Conservation (phyloP, 1,140 invertebrate genomes). For the Tachypleus tridentatus region DNA sequence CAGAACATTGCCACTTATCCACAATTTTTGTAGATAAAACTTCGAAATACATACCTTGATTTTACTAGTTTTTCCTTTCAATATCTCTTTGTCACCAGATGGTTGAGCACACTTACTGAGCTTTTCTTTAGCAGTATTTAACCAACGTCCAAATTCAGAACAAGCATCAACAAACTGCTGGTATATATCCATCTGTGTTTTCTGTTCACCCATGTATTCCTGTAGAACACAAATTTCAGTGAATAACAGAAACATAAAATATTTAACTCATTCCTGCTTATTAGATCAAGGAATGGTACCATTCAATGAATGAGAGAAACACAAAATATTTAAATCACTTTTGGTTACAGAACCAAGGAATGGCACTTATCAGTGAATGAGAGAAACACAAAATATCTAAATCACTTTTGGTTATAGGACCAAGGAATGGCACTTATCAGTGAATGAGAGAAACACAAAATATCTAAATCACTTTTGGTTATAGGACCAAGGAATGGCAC, state of each 20-base stretch:
- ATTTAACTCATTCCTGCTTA: neutral
- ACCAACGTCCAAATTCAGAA: conserved; percentile 83
- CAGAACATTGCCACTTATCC: neutral
- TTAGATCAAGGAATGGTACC: too few relatives aligned
- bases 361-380: too few relatives aligned
- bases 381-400: too few relatives aligned
- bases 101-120: conserved; percentile 67
- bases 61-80: conserved; percentile 16
- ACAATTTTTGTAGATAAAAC: conserved; percentile 7
- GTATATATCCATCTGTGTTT: conserved; percentile 55
- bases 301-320: too few relatives aligned
- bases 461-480: too few relatives aligned
- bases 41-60: conserved; percentile 15
- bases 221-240: conserved; percentile 16
- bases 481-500: too few relatives aligned
- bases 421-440: too few relatives aligned
- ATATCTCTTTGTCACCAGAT: conserved; percentile 10
- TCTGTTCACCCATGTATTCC: conserved; percentile 47
- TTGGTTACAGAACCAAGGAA: too few relatives aligned
- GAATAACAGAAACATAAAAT: conserved; percentile 3
- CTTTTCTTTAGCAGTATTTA: conserved; percentile 72
- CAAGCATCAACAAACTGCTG: conserved; percentile 74
- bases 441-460: too few relatives aligned
- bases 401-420: too few relatives aligned
- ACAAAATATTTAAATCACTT: too few relatives aligned